A percentile compares a stretch with the other conserved stretches of the same genome.
Conservation (phyloP, 2,888 invertebrate species). For the Tupiocoris notatus region DNA sequence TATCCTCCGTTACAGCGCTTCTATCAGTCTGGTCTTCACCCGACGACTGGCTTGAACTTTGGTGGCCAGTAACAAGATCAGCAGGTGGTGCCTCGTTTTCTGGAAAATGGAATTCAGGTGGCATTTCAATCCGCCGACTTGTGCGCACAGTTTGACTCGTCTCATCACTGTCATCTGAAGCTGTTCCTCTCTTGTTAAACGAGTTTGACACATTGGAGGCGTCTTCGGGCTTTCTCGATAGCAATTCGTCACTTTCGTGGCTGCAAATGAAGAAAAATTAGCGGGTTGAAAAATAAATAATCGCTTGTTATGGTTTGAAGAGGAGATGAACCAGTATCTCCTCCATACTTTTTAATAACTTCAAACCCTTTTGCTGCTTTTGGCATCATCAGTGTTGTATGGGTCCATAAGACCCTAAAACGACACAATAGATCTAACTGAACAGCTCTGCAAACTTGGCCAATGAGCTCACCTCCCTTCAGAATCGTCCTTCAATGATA, state of each 20-base stretch:
- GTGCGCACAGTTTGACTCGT: conserved; percentile 1
- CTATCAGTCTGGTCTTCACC: conserved; percentile 35
- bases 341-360: too few relatives aligned
- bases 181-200: neutral
- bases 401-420: too few relatives aligned
- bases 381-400: too few relatives aligned
- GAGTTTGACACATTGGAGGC: neutral
- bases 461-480: conserved; percentile 31
- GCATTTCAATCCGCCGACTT: conserved; percentile 71
- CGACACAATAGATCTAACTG: too few relatives aligned
- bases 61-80: conserved; percentile 56
- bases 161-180: conserved; percentile 39
- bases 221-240: conserved; percentile 18
- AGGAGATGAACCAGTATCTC: too few relatives aligned
- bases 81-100: conserved; percentile 67
- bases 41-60: conserved; percentile 9
- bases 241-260: conserved; percentile 7
- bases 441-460: neutral
- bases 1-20: conserved; percentile 38
- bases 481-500: conserved; percentile 29
- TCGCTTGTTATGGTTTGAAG: too few relatives aligned
- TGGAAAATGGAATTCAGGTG: conserved; percentile 76
- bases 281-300: too few relatives aligned
- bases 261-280: neutral
- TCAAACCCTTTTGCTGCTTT: too few relatives aligned